A percentile compares a stretch with the other conserved stretches of the same genome.
These are phyloP conservation scores for Linyphia triangularis DNA, from an alignment of 2,888 invertebrate genomes.

Conservation along the genomic window DNA sequence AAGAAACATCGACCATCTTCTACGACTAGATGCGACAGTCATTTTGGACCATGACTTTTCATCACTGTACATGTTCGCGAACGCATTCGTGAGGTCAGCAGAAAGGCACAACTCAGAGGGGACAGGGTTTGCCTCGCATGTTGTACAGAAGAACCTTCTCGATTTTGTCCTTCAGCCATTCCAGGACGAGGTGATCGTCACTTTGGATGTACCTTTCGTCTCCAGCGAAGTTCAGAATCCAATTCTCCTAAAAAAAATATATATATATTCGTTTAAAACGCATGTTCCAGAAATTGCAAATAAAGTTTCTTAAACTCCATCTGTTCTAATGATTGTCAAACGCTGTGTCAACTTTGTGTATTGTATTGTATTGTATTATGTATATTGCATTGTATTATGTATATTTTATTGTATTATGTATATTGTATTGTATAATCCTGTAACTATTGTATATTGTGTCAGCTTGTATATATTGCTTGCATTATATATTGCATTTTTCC, in stretches of 20 bases:
- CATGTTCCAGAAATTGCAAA: neutral
- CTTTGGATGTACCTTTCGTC: conserved; percentile 86
- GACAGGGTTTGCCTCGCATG: conserved; percentile 86
- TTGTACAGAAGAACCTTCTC: conserved; percentile 87
- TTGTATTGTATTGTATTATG: no score
- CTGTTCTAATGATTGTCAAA: no score
- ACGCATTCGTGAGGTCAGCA: neutral
- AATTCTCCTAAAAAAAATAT: conserved; percentile 75
- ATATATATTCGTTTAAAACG: neutral
- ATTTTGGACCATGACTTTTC: neutral
- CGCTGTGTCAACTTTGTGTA: no score
- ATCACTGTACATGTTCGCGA: neutral
- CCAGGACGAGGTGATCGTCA: conserved; percentile 83
- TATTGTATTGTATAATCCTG: no score
- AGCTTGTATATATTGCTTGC: no score
- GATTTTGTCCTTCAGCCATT: conserved; percentile 87
- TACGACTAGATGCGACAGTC: neutral
- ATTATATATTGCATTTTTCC: no score
- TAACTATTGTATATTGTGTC: no score
- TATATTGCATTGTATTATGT: no score
- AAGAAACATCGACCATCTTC: neutral
- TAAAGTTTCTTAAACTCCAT: no score
- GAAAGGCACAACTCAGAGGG: conserved; percentile 75
- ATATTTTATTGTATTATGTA: no score
- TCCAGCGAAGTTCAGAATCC: conserved; percentile 81